These are phyloP conservation scores for Serinus canaria DNA, from an alignment of 2,113 vertebrate species.

Conservation along the genomic window DNA sequence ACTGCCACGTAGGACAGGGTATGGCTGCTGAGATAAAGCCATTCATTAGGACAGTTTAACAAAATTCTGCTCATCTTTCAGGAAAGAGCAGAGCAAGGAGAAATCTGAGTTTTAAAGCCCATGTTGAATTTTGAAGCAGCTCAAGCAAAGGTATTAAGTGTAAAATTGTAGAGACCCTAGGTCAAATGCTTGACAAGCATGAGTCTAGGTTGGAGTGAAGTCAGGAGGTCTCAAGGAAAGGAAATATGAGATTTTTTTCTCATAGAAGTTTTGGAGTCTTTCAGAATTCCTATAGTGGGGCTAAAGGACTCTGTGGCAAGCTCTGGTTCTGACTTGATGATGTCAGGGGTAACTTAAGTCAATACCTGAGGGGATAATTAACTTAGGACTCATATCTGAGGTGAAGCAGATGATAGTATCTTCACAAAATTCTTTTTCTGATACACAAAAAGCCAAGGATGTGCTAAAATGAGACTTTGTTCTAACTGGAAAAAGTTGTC, in stretches of 20 bases:
- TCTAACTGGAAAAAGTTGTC: background rate
- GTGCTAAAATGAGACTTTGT: background rate
- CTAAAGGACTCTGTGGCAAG: background rate
- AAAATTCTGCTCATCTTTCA: background rate
- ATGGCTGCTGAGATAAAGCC: background rate
- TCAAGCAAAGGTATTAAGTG: background rate
- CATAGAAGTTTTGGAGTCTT: background rate
- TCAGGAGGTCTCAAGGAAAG: background rate
- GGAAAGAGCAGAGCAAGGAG: background rate
- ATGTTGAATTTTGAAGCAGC: background rate
- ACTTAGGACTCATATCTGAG: background rate
- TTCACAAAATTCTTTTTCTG: background rate
- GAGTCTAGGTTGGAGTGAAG: background rate
- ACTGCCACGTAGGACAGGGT: rapidly evolving
- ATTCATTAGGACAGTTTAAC: background rate
- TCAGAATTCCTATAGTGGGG: background rate
- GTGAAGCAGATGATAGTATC: background rate
- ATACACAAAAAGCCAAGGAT: background rate
- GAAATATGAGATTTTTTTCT: background rate
- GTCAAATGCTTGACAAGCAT: background rate
- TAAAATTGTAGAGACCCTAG: background rate
- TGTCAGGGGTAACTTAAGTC: background rate
- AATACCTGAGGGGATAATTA: background rate
- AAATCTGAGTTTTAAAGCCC: background rate
- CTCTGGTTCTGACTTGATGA: background rate